These are phyloP conservation scores for Blastomussa wellsi DNA, from an alignment of 92 coral and sea anemone species.

Conservation along the genomic window DNA sequence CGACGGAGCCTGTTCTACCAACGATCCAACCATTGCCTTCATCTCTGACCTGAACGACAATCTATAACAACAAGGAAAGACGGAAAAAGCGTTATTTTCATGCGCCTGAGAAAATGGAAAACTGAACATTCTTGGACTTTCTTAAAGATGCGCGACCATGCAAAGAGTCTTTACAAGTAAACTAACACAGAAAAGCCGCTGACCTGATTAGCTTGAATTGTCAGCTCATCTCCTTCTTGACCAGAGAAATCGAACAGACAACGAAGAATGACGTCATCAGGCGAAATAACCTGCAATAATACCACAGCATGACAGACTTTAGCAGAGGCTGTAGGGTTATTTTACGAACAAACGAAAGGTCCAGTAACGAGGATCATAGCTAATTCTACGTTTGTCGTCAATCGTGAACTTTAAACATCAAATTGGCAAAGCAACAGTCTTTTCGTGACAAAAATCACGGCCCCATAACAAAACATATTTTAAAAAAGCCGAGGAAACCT, in stretches of 20 bases:
- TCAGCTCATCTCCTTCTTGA: slow-evolving; percentile 89
- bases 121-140: too few relatives aligned
- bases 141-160: too few relatives aligned
- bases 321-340: not conserved
- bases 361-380: too few relatives aligned
- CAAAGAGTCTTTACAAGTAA: too few relatives aligned
- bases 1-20: slow-evolving; percentile 83
- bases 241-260: slow-evolving; percentile 93
- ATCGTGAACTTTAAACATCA: too few relatives aligned
- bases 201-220: slow-evolving; percentile 90
- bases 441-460: too few relatives aligned
- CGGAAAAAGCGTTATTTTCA: too few relatives aligned
- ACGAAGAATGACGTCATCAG: slow-evolving; percentile 72
- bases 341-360: not conserved
- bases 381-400: too few relatives aligned
- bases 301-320: slow-evolving; percentile 6
- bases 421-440: too few relatives aligned
- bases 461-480: too few relatives aligned
- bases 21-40: slow-evolving; percentile 98
- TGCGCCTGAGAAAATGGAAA: not conserved
- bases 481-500: too few relatives aligned
- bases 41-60: slow-evolving; percentile 70
- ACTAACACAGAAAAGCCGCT: not conserved
- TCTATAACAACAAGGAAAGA: slow-evolving; percentile 47
- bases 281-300: slow-evolving; percentile 57